These are phyloP conservation scores for Echinarachnius parma DNA, from an alignment of 53 echinoderm and acorn worm genomes.

Conservation along the genomic window DNA sequence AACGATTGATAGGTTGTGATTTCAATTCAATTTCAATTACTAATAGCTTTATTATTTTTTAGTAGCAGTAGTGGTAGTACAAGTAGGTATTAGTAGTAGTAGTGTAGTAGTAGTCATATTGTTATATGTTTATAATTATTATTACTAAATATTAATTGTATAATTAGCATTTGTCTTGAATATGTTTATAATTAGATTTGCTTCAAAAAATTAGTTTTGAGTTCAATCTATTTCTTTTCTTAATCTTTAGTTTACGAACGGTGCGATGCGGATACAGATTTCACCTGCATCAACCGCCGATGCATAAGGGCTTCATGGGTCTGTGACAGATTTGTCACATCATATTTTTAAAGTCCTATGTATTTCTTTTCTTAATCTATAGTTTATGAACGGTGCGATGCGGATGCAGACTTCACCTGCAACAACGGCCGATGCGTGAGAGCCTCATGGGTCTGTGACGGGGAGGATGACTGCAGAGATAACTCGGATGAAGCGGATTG, in stretches of 20 bases:
- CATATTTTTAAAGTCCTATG: too few species aligned
- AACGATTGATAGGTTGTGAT: too few species aligned
- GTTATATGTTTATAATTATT: too few species aligned
- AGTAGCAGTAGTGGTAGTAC: too few species aligned
- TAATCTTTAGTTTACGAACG: not conserved
- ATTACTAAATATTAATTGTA: too few species aligned
- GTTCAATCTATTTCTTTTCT: not conserved
- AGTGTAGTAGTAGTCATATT: too few species aligned
- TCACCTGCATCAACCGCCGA: constrained; percentile 64
- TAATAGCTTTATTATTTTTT: too few species aligned
- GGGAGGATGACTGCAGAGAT: constrained; percentile 75
- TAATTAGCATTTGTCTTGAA: too few species aligned
- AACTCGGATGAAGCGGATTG: constrained; percentile 60
- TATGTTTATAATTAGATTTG: too few species aligned
- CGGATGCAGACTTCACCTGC: constrained; percentile 52
- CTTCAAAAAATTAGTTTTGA: too few species aligned
- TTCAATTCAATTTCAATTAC: too few species aligned
- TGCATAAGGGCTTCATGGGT: constrained; percentile 55
- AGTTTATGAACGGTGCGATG: constrained; percentile 5
- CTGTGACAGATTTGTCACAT: constrained; percentile 66
- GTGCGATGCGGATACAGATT: constrained; percentile 34
- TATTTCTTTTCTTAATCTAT: not conserved
- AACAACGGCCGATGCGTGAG: constrained; percentile 70
- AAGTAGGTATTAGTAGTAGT: too few species aligned
- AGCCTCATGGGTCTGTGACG: constrained; percentile 59